phyloP scores from a whole-genome alignment of 2,113 vertebrate genomes.

The Prunella fulvescens region DNA sequence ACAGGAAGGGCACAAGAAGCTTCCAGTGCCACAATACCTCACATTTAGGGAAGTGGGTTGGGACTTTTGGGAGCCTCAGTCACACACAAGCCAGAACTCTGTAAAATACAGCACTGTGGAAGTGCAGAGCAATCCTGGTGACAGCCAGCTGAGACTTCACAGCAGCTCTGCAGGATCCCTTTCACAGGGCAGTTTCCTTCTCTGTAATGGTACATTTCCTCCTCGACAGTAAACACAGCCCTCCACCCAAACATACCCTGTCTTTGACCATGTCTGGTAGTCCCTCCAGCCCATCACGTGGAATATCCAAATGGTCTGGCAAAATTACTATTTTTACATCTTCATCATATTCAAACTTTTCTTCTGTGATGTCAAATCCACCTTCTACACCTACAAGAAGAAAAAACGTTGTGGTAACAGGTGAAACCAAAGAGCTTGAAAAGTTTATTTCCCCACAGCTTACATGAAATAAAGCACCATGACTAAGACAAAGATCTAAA shows the following conservation, averaged over 20 bases:
- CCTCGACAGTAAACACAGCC: background rate
- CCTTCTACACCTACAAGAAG: conserved; percentile 87
- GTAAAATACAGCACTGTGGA: background rate
- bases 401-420: background rate
- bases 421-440: background rate
- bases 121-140: background rate
- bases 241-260: conserved; percentile 75
- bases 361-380: conserved; percentile 89
- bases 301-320: conserved; percentile 91
- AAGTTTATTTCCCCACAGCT: background rate
- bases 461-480: background rate
- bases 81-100: background rate
- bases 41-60: background rate
- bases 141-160: background rate
- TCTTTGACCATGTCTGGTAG: conserved; percentile 93
- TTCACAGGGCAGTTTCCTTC: background rate
- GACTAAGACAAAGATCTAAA: background rate
- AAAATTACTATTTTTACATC: conserved; percentile 94
- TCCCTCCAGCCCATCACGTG: conserved; percentile 82
- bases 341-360: conserved; percentile 92
- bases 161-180: background rate
- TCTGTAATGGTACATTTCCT: background rate
- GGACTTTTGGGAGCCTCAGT: background rate
- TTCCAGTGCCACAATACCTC: background rate
- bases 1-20: background rate